A percentile compares a stretch with the other conserved stretches of the same genome.
phyloP scores from a whole-genome alignment of 1,140 invertebrate species.

The Drosophila obscura region DNA sequence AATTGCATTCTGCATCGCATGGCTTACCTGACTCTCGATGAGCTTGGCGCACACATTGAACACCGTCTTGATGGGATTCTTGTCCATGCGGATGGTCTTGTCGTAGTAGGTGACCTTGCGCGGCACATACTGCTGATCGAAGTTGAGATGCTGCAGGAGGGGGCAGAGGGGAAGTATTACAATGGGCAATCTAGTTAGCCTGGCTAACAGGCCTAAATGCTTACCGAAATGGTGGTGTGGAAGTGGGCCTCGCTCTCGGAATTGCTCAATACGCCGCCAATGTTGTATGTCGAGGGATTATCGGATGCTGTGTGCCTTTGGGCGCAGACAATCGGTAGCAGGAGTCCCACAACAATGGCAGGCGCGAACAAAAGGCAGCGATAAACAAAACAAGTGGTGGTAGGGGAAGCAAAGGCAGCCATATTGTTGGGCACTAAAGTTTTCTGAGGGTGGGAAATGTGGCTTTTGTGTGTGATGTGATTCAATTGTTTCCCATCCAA shows the following conservation, averaged over 20 bases:
- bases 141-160: conserved; percentile 86
- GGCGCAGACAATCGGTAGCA: conserved; percentile 50
- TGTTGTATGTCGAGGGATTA: conserved; percentile 92
- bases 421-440: conserved; percentile 52
- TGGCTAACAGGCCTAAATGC: conserved; percentile 65
- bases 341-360: conserved; percentile 49
- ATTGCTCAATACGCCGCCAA: conserved; percentile 95
- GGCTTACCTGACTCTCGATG: conserved; percentile 89
- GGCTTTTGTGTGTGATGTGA: conserved; percentile 36
- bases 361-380: conserved; percentile 60
- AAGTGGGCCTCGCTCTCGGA: conserved; percentile 91
- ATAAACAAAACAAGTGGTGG: conserved; percentile 48
- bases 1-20: conserved; percentile 57
- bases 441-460: conserved; percentile 41
- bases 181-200: conserved; percentile 30
- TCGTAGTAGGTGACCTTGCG: conserved; percentile 93
- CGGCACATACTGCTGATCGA: conserved; percentile 91
- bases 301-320: conserved; percentile 76
- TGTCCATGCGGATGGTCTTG: conserved; percentile 95
- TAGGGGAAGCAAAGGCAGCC: conserved; percentile 25
- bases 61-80: conserved; percentile 97
- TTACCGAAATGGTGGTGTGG: conserved; percentile 91
- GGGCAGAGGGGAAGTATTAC: conserved; percentile 7
- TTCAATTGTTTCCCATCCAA: conserved; percentile 33
- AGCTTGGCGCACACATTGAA: conserved; percentile 96